Evolutionary conservation across 2,797 vertebrate species (phyloP), one percentile per base, ranked within the genome.

Genomic region (Pelochelys cantorii): DNA sequence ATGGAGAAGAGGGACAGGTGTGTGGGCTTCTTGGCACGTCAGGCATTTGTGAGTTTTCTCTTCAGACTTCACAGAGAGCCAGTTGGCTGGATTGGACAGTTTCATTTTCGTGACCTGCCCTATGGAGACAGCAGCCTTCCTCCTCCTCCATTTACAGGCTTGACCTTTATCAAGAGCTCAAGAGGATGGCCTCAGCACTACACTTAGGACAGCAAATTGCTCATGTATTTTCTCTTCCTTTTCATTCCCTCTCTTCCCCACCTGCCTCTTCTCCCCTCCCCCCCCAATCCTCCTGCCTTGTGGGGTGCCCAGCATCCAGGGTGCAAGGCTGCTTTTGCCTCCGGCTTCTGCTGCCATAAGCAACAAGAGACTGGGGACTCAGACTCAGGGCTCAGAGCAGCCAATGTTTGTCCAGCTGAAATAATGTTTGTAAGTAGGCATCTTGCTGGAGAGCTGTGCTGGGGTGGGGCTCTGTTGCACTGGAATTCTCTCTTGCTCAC

Each of bases 1-100:
- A 42, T 0, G 0, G 15, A 31, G 27, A 91, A 27, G 3, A 22
- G 11, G 14, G 9, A 31, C 42, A 12, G 34, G 48, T 20, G 52
- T 37, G 48, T 34, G 34, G 79, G 29, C 37, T 37, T 57, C 0
- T 20, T 5, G 85, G 31, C 18, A 54, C 80, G 52, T 90, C 10
- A 74, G 52, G 8, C 9, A 3, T 71, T 65, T 56, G 55, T 59
- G 5, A 89, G 34, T 3, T 4, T 53, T 56, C 1, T 1, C n/a
- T 87, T 89, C 25, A 84, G 77, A 56, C 75, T 80, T 90, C 0
- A 0, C 31, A 87, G 56, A 53, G 15, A 59, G 8, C 42, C 34
- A 81, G 14, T 31, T 84, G 52, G 12, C 81, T 48, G n/a, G 48
- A 89, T 8, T 68, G 89, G 15, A 18, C 34, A 31, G 20, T 79